Percentiles rank a stretch among this genome's conserved stretches.
Conservation (phyloP, 2,797 vertebrate genomes). For the Morus bassanus region DNA sequence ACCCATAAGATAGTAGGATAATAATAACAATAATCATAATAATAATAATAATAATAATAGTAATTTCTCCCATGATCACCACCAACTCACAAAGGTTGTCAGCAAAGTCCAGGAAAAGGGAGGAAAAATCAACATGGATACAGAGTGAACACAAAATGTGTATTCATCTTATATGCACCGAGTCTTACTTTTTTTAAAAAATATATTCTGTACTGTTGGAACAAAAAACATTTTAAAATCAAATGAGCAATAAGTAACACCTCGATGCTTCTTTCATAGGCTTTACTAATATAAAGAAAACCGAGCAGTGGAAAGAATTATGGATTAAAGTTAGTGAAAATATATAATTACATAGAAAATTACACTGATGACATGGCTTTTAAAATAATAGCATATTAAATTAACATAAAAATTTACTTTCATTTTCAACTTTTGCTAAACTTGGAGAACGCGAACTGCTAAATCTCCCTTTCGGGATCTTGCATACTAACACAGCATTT, state of each 20-base stretch:
- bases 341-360: not conserved
- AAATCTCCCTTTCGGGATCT: not conserved
- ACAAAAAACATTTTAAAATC: not conserved
- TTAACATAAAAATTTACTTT: not conserved
- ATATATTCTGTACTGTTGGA: not conserved
- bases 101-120: not conserved
- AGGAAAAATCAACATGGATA: not conserved
- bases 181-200: not conserved
- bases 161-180: fast-evolving
- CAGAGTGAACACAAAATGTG: not conserved
- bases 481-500: not conserved
- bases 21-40: not conserved
- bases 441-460: not conserved
- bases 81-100: not conserved
- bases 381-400: not conserved
- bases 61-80: not conserved
- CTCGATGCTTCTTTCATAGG: not conserved
- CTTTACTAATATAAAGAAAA: not conserved
- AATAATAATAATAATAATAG: not conserved
- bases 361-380: not conserved
- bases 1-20: not conserved
- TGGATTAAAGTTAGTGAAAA: not conserved
- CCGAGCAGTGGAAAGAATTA: not conserved
- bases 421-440: not conserved
- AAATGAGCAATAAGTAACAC: not conserved